A percentile compares a stretch with the other conserved stretches of the same genome.
Evolutionary conservation across 2,888 invertebrate species (phyloP).

Genomic region (Leptarthrus brevirostris): DNA sequence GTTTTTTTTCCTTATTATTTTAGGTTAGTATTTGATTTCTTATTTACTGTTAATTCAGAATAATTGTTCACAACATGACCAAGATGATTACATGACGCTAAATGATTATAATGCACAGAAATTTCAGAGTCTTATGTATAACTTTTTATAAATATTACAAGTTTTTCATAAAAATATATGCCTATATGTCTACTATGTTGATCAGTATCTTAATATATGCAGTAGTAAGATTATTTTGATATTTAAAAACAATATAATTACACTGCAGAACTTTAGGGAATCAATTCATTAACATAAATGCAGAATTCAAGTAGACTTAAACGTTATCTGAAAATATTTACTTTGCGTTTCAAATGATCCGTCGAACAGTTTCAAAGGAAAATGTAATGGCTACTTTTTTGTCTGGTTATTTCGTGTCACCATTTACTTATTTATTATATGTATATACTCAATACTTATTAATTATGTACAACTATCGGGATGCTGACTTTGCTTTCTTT

Average conservation of each 20-base stretch:
- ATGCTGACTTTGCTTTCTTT: constrained; percentile 76
- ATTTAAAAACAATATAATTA: constrained; percentile 25
- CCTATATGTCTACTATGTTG: constrained; percentile 25
- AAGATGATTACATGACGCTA: constrained; percentile 10
- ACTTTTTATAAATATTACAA: constrained; percentile 38
- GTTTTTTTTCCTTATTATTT: not conserved
- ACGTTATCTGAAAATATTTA: constrained; percentile 1
- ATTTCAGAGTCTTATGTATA: constrained; percentile 33
- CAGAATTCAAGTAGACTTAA: not conserved
- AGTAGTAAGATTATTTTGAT: constrained; percentile 24
- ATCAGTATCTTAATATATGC: constrained; percentile 29
- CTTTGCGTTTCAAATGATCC: constrained; percentile 22
- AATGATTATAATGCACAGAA: constrained; percentile 22
- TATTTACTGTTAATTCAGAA: constrained; percentile 19
- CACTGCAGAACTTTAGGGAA: constrained; percentile 7
- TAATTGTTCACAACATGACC: constrained; percentile 32
- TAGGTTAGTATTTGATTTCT: not conserved
- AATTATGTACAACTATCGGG: constrained; percentile 70
- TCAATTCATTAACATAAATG: constrained; percentile 34
- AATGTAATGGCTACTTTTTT: constrained; percentile 3
- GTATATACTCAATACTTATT: constrained; percentile 53
- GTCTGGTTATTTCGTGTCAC: constrained; percentile 53
- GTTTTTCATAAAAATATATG: constrained; percentile 40
- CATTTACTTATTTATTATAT: constrained; percentile 56
- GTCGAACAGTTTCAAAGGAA: not conserved